These are phyloP conservation scores for Apis florea DNA, from an alignment of 1,140 invertebrate genomes.

Conservation along the genomic window DNA sequence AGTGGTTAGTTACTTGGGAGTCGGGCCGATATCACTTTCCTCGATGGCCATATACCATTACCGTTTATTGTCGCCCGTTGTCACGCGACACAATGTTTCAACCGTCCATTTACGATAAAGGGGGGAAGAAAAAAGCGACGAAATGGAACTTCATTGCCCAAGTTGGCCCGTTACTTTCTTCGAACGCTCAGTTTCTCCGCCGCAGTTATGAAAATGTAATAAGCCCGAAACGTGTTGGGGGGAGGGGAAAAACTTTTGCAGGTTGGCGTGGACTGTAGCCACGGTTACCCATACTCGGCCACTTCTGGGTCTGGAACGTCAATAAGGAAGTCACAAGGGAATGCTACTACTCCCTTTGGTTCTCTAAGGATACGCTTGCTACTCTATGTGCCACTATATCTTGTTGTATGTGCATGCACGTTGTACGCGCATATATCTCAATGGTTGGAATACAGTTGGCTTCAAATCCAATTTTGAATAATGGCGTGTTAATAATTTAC, in stretches of 20 bases:
- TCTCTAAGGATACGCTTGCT: not conserved
- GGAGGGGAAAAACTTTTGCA: conserved; percentile 24
- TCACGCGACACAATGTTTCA: conserved; percentile 14
- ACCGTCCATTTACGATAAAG: conserved; percentile 34
- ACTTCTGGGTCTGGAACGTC: conserved; percentile 19
- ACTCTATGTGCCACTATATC: not conserved
- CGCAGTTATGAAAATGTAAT: conserved; percentile 50
- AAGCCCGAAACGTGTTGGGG: conserved; percentile 22
- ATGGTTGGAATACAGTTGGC: not conserved
- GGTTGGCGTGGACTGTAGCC: not conserved
- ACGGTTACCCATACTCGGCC: conserved; percentile 24
- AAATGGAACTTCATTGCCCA: conserved; percentile 33
- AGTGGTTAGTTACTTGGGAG: not conserved
- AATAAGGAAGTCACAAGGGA: conserved; percentile 23
- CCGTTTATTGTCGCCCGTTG: conserved; percentile 22
- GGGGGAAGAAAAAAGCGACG: conserved; percentile 31
- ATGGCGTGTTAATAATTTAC: conserved; percentile 9
- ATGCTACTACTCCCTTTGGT: not conserved
- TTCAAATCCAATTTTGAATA: conserved; percentile 21
- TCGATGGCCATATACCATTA: not conserved
- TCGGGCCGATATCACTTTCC: not conserved
- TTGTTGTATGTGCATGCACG: not conserved
- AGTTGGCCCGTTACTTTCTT: conserved; percentile 40
- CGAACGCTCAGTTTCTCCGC: conserved; percentile 9
- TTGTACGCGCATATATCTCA: not conserved